phyloP scores from a whole-genome alignment of 2,113 vertebrate species.

The Crotalus helleri region DNA sequence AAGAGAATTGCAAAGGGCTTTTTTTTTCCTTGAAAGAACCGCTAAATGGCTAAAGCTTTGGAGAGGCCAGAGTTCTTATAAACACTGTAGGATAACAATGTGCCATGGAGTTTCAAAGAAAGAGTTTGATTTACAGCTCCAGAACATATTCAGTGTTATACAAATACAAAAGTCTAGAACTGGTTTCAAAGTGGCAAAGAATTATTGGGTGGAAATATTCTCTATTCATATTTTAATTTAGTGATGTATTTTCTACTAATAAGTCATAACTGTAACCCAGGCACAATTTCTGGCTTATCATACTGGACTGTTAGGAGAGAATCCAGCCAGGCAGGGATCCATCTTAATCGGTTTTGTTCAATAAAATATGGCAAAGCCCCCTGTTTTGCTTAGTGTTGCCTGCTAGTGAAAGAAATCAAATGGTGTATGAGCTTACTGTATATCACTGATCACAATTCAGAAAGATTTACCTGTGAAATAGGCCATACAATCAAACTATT shows the following conservation, averaged over 20 bases:
- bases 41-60: not conserved
- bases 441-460: not conserved
- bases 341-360: not conserved
- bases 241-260: not conserved
- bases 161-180: not conserved
- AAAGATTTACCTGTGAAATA: not conserved
- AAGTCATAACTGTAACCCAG: not conserved
- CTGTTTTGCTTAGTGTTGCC: not conserved
- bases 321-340: not conserved
- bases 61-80: not conserved
- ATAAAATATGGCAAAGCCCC: not conserved
- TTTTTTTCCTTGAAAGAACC: not conserved
- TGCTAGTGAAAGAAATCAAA: not conserved
- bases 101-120: not conserved
- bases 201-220: not conserved
- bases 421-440: not conserved
- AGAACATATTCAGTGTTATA: not conserved
- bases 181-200: not conserved
- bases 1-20: not conserved
- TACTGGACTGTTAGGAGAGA: not conserved
- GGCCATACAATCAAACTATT: not conserved
- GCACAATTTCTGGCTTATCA: not conserved
- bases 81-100: not conserved
- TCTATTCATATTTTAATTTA: not conserved
- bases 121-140: not conserved